phyloP scores from a whole-genome alignment of 2,888 invertebrate genomes.

The Erpobdella octoculata region DNA sequence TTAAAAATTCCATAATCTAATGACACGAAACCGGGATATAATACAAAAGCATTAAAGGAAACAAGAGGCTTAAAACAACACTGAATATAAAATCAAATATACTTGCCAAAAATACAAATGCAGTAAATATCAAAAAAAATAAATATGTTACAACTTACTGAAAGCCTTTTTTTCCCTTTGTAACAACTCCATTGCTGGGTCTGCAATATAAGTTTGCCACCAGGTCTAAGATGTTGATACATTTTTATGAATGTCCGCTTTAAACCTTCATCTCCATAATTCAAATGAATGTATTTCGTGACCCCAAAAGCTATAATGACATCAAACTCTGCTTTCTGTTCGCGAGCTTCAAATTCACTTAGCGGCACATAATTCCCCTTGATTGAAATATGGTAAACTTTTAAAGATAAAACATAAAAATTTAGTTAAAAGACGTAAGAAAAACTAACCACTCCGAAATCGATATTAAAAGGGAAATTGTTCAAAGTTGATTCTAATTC shows the following conservation, averaged over 20 bases:
- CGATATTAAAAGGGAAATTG: slow-evolving; percentile 20
- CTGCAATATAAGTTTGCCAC: slow-evolving; percentile 84
- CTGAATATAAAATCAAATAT: neutral
- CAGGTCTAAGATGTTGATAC: slow-evolving; percentile 80
- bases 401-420: neutral
- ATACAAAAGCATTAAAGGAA: neutral
- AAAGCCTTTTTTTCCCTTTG: slow-evolving; percentile 58
- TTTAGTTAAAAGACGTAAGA: neutral
- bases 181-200: slow-evolving; percentile 93
- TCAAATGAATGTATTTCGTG: slow-evolving; percentile 94
- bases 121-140: neutral
- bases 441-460: slow-evolving; percentile 7
- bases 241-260: slow-evolving; percentile 84
- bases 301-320: slow-evolving; percentile 86
- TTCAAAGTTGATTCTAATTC: neutral
- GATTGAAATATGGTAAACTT: neutral
- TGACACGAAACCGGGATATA: neutral
- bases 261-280: slow-evolving; percentile 87
- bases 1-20: neutral
- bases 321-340: slow-evolving; percentile 85
- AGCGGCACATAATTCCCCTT: slow-evolving; percentile 89
- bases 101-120: neutral
- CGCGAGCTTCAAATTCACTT: slow-evolving; percentile 70
- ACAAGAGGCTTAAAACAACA: neutral
- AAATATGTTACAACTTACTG: too few species aligned